A percentile compares a stretch with the other conserved stretches of the same genome.
Conservation (phyloP, 37 sponge, comb jelly and placozoan genomes). For the Ephydatia muelleri region DNA sequence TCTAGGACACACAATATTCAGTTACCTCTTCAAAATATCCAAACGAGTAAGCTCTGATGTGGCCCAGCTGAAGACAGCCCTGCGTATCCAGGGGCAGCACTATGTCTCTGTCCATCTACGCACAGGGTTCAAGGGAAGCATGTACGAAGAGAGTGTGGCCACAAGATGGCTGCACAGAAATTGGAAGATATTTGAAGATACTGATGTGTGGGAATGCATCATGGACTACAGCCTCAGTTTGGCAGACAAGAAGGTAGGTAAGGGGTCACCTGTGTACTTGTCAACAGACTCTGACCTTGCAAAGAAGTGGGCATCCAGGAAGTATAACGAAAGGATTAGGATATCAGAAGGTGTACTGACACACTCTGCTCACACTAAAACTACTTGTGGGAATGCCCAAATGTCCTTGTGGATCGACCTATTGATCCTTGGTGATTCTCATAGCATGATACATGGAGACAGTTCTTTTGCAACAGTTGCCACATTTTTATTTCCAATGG, state of each 20-base stretch:
- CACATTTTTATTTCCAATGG: background rate
- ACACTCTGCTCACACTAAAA: background rate
- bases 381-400: background rate
- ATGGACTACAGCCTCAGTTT: background rate
- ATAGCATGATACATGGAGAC: background rate
- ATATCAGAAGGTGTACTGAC: background rate
- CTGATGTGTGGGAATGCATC: background rate
- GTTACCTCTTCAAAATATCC: slow-evolving; percentile 27
- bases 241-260: background rate
- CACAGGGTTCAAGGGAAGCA: slow-evolving; percentile 41
- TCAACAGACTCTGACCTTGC: background rate
- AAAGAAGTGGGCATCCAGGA: background rate
- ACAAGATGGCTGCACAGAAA: background rate
- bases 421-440: background rate
- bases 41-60: background rate
- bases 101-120: slow-evolving; percentile 39
- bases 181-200: background rate
- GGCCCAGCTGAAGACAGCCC: background rate
- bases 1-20: slow-evolving; percentile 5
- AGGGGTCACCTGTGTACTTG: background rate
- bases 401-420: background rate
- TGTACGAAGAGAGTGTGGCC: slow-evolving; percentile 5
- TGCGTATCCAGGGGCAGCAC: slow-evolving; percentile 6
- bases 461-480: background rate
- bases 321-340: background rate